Base-by-base conservation (phyloP, 2,797 vertebrate genomes). In the Vireo griseus region DNA sequence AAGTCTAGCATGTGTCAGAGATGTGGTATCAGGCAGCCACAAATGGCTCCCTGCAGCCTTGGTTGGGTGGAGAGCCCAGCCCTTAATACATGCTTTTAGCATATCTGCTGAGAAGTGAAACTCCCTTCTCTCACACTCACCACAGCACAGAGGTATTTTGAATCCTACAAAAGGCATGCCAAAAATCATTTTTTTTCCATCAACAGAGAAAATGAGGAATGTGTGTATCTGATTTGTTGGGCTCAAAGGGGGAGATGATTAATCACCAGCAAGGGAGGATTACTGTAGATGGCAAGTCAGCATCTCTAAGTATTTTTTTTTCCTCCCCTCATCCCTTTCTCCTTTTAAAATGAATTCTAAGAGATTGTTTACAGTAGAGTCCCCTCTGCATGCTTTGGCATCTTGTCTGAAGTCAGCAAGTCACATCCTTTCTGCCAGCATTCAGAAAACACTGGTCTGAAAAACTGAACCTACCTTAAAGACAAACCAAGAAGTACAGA, bases 261-360 rank as follows among this genome's bases (percentile, higher is more conserved):
- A 93, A 95, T 94, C 52, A 92, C 39, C 26, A 50, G 40, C 0
- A 9, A 95, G 92, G 96, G 96, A 95, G 93, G 89, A 81, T 93
- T 78, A 80, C 54, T 93, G 29, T 69, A 88, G 44, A 91, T 88
- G 68, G 77, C 86, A 91, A 94, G 84, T 92, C 94, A 96, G 86
- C 95, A 86, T 80, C 71, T 95, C 81, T 77, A 52, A 47, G 39
- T 91, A 85, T 93, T 96, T 95, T 94, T 1, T 97, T 97, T 90
- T 62, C 81, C 87, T 96, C 94, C 89, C 40, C 33, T 72, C 57
- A 62, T 69, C 66, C 6, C 25, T 52, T 80, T 81, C 75, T 79
- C 71, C 26, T 79, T 92, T 81, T 62, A 90, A 95, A 96, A 95
- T 74, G 4, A 94, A 62, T 95, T 92, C 73, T 69, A 81, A 80